These are phyloP conservation scores for Athalia cordata DNA, from an alignment of 2,888 invertebrate genomes.

Conservation along the genomic window DNA sequence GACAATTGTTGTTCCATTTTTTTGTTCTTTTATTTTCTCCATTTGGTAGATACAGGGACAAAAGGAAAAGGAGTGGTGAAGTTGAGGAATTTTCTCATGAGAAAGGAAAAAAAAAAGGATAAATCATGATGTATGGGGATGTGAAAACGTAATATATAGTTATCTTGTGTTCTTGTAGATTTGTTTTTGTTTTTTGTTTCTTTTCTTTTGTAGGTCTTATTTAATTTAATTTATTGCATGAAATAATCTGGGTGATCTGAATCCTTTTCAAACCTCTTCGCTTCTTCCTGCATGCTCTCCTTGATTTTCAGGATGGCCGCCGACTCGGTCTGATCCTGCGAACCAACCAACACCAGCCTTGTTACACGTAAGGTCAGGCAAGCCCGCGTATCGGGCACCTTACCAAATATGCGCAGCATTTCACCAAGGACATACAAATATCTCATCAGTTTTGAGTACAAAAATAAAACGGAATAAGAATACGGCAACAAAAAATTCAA, in stretches of 20 bases:
- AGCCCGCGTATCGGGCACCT: conserved; percentile 56
- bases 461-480: not conserved
- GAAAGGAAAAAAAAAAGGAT: conserved; percentile 44
- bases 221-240: conserved; percentile 86
- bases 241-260: conserved; percentile 97
- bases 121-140: conserved; percentile 4
- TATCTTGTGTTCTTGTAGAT: not conserved
- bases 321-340: conserved; percentile 95
- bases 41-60: conserved; percentile 38
- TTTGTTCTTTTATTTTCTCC: conserved; percentile 63
- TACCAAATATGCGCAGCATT: conserved; percentile 56
- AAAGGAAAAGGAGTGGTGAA: no score
- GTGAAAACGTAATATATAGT: not conserved
- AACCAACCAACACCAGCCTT: conserved; percentile 73
- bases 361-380: conserved; percentile 69
- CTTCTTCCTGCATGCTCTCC: conserved; percentile 99
- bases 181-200: not conserved
- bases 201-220: not conserved
- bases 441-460: not conserved
- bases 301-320: conserved; percentile 99
- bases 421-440: conserved; percentile 15
- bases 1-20: not conserved
- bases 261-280: conserved; percentile 98
- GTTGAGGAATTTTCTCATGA: no score
- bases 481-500: no score